phyloP scores from a whole-genome alignment of 1,140 invertebrate genomes.

The Drosophila malerkotliana region DNA sequence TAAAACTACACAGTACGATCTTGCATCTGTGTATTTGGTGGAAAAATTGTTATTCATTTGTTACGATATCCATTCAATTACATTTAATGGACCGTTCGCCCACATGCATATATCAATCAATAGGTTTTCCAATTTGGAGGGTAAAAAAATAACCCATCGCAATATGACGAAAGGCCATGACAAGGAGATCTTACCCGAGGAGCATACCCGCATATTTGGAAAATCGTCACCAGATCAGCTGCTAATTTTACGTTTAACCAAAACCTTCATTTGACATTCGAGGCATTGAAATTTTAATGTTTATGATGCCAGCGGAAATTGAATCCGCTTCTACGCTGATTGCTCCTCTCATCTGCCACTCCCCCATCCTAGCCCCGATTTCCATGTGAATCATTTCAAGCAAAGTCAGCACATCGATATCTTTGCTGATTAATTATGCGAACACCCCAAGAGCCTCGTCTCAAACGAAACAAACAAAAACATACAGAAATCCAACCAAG shows the following conservation, averaged over 20 bases:
- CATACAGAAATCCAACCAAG: conserved; percentile 10
- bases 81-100: conserved; percentile 33
- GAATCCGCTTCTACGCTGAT: conserved; percentile 28
- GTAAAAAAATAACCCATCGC: conserved; percentile 6
- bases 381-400: conserved; percentile 29
- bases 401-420: conserved; percentile 21
- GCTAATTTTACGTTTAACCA: conserved; percentile 31
- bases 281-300: conserved; percentile 39
- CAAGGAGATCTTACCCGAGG: conserved; percentile 15
- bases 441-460: conserved; percentile 8
- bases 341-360: conserved; percentile 13
- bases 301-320: conserved; percentile 65
- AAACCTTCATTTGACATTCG: conserved; percentile 7
- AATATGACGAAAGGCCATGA: conserved; percentile 53
- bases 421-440: conserved; percentile 45
- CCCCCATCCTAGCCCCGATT: not conserved
- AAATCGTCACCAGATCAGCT: conserved; percentile 61
- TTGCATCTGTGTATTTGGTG: no score
- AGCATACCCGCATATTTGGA: conserved; percentile 57
- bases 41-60: no score
- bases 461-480: not conserved
- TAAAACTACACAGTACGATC: no score
- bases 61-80: not conserved
- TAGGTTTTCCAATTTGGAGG: conserved; percentile 16
- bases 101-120: conserved; percentile 60